These are phyloP conservation scores for Pterostichus niger DNA, from an alignment of 2,888 invertebrate species.

Conservation along the genomic window DNA sequence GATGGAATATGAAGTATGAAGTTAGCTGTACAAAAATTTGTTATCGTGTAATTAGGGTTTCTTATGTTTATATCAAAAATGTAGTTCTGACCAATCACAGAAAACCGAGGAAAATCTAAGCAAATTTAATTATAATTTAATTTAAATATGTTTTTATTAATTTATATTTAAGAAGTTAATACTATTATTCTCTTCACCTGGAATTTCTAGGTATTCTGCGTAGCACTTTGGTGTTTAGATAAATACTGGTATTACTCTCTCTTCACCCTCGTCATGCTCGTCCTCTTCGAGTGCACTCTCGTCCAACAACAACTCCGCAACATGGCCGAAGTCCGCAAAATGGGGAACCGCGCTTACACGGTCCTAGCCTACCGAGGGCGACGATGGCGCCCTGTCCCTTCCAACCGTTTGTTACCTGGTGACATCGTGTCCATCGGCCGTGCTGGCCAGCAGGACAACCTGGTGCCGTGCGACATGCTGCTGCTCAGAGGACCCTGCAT, in stretches of 20 bases:
- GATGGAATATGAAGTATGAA: too few relatives aligned
- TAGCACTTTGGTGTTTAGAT: constrained; percentile 98
- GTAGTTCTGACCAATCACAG: too few relatives aligned
- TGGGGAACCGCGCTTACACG: constrained; percentile 98
- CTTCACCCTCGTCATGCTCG: constrained; percentile 96
- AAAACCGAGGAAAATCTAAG: too few relatives aligned
- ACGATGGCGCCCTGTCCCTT: constrained; percentile 91
- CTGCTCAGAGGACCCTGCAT: constrained; percentile 97
- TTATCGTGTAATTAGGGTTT: too few relatives aligned
- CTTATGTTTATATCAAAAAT: too few relatives aligned
- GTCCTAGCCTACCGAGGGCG: constrained; percentile 94
- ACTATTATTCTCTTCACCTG: neutral
- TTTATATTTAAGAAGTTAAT: too few relatives aligned
- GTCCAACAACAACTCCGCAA: constrained; percentile 98
- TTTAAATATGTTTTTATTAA: too few relatives aligned
- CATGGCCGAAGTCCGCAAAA: constrained; percentile 99
- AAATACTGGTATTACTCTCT: constrained; percentile 99
- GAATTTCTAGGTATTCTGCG: constrained; percentile 89
- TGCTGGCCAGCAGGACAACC: constrained; percentile 90
- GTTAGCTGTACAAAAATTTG: too few relatives aligned
- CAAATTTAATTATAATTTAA: too few relatives aligned
- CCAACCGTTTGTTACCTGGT: constrained; percentile 95
- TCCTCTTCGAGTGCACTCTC: constrained; percentile 97
- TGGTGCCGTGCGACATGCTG: constrained; percentile 98
- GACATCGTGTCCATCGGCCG: constrained; percentile 97